These are phyloP conservation scores for Rhincodon typus DNA, from an alignment of 2,797 vertebrate genomes.

Conservation along the genomic window DNA sequence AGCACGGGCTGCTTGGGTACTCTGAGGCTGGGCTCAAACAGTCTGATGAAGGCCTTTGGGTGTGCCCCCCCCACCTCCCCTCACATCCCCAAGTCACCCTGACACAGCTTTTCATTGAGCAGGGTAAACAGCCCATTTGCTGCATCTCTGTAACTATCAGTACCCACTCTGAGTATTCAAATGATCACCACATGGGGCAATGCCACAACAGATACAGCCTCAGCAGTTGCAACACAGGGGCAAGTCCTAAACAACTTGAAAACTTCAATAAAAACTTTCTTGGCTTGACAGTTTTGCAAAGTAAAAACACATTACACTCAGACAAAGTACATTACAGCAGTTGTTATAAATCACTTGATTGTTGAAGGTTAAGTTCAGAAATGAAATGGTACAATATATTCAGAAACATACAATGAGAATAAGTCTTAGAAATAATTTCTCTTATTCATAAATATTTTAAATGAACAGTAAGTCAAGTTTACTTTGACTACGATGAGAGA, in stretches of 20 bases:
- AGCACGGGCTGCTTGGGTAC: no score
- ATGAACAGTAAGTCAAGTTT: neutral
- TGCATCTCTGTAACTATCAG: neutral
- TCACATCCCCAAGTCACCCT: no score
- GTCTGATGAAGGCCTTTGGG: neutral
- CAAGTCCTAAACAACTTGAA: no score
- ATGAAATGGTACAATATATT: neutral
- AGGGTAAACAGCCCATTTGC: neutral
- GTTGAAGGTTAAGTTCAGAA: neutral
- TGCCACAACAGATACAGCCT: neutral
- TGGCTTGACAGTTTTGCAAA: no score
- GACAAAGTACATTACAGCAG: neutral
- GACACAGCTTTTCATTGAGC: neutral
- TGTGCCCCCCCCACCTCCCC: neutral
- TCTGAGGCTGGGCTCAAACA: neutral
- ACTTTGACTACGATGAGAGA: neutral
- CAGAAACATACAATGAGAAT: neutral
- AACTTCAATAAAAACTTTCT: no score
- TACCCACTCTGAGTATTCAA: neutral
- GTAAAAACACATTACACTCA: neutral
- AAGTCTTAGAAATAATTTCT: neutral
- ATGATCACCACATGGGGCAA: neutral
- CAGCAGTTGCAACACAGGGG: no score
- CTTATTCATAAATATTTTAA: neutral
- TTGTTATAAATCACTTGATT: neutral